Base-by-base conservation (phyloP, 2,797 vertebrate species). In the Ctenopoma kingsleyae region DNA sequence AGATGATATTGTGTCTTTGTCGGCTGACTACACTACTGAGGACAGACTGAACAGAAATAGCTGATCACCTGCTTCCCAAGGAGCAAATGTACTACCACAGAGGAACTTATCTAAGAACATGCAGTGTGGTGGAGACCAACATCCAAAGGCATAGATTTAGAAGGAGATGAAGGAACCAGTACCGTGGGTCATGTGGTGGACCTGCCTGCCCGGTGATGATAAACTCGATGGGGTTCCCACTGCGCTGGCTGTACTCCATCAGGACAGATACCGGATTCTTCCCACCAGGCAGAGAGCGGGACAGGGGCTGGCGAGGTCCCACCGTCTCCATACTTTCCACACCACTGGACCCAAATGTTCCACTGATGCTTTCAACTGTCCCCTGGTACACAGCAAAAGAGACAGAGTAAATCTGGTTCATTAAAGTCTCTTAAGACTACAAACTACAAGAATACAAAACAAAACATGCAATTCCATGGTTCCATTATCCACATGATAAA, bases 141-240 rank as follows among this genome's bases (percentile, higher is more conserved):
- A 63, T 25, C 8, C 10, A 51, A 41, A 55, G 23, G 23, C 19
- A 63, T 6, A 54, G 8, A 71, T 54, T 64, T 38, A 78, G 59
- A 71, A 8, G 19, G 68, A 67, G n/a, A 12, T 32, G 10, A 40
- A 57, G 54, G 25, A 60, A 51, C 20, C 36, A 40, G 51, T 95
- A 99, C 98, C 97, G 95, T 17, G 98, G 98, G 87, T 99, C 97
- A 5, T 99, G 98, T 3, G 98, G 95, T 0, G 98, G 98, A 11
- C 98, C 98, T 2, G 96, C 96, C 90, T 98, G 97, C 41, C 96
- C 94, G 0, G 98, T 95, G 75, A 96, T 94, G 68, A 96, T 94
- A 84, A 99, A 99, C 72, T 98, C 97, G 8, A 98, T 93, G 7
- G 93, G 76, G 55, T 95, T 94, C 23, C 98, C 96, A 0, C 95